A percentile compares a stretch with the other conserved stretches of the same genome.
Evolutionary conservation across 2,888 invertebrate genomes (phyloP).

Genomic region (Azorinus chamasolen): DNA sequence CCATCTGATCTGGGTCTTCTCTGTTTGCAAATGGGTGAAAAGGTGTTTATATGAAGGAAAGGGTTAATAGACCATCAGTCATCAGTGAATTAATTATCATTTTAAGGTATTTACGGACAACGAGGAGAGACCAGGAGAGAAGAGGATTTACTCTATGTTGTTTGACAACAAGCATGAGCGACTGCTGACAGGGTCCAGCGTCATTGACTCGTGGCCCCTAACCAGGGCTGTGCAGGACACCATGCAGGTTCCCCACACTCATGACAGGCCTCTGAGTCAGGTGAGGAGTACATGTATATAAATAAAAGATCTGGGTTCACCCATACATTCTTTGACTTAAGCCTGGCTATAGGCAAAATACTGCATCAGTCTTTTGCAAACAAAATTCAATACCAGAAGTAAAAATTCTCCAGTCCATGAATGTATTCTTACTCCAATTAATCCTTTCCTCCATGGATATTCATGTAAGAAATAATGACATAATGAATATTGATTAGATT

Average conservation of each 20-base stretch:
- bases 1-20: no score
- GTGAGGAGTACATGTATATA: slow-evolving; percentile 63
- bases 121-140: slow-evolving; percentile 85
- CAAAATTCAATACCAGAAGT: not conserved
- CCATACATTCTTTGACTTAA: no score
- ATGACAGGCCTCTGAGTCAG: slow-evolving; percentile 83
- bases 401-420: not conserved
- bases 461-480: no score
- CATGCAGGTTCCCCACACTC: slow-evolving; percentile 85
- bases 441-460: no score
- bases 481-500: no score
- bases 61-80: no score
- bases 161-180: slow-evolving; percentile 85
- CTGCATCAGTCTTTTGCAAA: not conserved
- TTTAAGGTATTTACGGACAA: slow-evolving; percentile 85
- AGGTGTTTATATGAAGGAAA: no score
- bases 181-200: slow-evolving; percentile 85
- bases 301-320: no score
- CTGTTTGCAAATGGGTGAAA: no score
- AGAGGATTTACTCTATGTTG: slow-evolving; percentile 83
- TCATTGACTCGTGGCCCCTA: slow-evolving; percentile 85
- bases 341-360: no score
- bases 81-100: no score
- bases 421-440: no score
- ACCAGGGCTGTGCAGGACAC: slow-evolving; percentile 84